Percentiles rank a stretch among this genome's conserved stretches.
Conservation (phyloP, 64 coral and sea anemone species). For the Pocillopora damicornis region DNA sequence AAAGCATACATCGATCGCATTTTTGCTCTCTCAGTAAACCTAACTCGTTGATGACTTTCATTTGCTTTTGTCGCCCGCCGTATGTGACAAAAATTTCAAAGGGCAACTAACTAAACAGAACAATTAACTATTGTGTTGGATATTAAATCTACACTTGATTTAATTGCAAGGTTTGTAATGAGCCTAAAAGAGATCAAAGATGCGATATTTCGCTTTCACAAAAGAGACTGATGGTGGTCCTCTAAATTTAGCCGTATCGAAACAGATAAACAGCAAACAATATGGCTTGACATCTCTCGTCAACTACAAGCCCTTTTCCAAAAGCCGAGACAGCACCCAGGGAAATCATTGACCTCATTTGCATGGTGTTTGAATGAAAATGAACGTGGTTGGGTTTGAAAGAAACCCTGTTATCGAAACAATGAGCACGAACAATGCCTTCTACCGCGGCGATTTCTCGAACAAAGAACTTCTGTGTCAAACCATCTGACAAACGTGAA, state of each 20-base stretch:
- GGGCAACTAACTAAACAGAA: not conserved
- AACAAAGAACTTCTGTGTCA: slow-evolving; percentile 28
- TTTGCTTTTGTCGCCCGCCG: not conserved
- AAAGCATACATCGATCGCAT: not conserved
- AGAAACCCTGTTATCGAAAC: not conserved
- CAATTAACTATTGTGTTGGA: slow-evolving; percentile 28
- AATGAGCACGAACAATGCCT: not conserved
- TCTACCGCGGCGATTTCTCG: not conserved
- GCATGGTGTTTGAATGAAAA: slow-evolving; percentile 23
- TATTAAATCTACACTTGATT: not conserved
- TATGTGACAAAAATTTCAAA: not conserved
- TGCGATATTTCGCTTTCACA: slow-evolving; percentile 10
- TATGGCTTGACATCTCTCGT: slow-evolving; percentile 26
- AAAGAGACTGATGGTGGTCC: slow-evolving; percentile 17
- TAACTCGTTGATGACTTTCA: not conserved
- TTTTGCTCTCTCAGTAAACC: not conserved
- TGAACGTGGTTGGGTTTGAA: not conserved
- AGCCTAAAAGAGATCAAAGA: not conserved
- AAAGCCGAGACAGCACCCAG: not conserved
- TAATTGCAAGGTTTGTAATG: not conserved
- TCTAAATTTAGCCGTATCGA: slow-evolving; percentile 37
- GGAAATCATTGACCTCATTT: not conserved
- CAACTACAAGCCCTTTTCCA: not conserved
- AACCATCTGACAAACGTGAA: not conserved
- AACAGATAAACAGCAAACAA: slow-evolving; percentile 36